These are phyloP conservation scores for Daubentonia madagascariensis DNA, from an alignment of 2,113 vertebrate species.

Conservation along the genomic window DNA sequence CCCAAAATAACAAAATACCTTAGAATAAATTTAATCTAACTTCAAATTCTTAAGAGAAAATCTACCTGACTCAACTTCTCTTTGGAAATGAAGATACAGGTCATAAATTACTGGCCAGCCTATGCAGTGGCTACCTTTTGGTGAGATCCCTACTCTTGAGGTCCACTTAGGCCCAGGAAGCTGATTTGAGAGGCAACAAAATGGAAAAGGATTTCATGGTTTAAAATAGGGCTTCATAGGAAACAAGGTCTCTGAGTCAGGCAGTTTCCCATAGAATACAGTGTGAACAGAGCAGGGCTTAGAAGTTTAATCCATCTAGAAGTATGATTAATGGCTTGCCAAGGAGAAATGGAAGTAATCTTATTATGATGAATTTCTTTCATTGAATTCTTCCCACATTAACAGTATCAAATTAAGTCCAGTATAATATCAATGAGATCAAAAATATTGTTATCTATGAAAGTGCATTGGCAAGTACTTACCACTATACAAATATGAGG, in stretches of 20 bases:
- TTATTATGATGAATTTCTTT: slow-evolving; percentile 35
- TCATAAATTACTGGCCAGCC: neutral
- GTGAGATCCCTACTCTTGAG: neutral
- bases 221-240: neutral
- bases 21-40: neutral
- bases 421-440: neutral
- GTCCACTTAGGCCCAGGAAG: neutral
- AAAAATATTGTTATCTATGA: neutral
- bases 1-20: neutral
- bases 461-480: slow-evolving; percentile 8
- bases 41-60: slow-evolving; percentile 20
- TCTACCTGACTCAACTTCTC: neutral
- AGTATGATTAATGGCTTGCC: neutral
- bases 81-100: neutral
- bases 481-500: neutral
- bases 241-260: neutral
- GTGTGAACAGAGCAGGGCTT: neutral
- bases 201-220: neutral
- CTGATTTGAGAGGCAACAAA: neutral
- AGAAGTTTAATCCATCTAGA: neutral
- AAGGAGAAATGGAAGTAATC: neutral
- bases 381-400: neutral
- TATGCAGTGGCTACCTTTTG: neutral
- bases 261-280: neutral
- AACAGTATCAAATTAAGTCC: slow-evolving; percentile 45